phyloP scores from a whole-genome alignment of 2,888 invertebrate species.

The Chrysolina americana region DNA sequence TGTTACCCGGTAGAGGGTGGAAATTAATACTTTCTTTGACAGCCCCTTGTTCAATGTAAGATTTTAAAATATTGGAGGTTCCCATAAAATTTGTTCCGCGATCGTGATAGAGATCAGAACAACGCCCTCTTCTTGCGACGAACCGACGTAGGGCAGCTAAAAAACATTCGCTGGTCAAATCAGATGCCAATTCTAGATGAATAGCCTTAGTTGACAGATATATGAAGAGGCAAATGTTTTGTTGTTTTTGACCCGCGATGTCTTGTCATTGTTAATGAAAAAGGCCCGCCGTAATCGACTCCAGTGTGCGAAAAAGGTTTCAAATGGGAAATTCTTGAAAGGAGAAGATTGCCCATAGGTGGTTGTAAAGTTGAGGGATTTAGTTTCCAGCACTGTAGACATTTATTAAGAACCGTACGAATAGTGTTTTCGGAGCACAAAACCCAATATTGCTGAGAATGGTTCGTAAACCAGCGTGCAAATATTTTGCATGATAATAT shows the following conservation, averaged over 20 bases:
- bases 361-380: background rate
- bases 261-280: constrained; percentile 38
- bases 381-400: background rate
- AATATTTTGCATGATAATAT: background rate
- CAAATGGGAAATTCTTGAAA: too few species aligned
- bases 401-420: background rate
- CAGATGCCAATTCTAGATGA: constrained; percentile 53
- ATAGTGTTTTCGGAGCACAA: background rate
- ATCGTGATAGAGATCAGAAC: constrained; percentile 8
- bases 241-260: too few species aligned
- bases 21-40: background rate
- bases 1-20: too few species aligned
- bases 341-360: background rate
- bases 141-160: constrained; percentile 22
- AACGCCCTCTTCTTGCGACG: background rate
- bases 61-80: too few species aligned
- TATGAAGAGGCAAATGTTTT: too few species aligned
- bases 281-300: constrained; percentile 49
- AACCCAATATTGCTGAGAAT: background rate
- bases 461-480: background rate
- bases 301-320: constrained; percentile 43
- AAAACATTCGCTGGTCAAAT: constrained; percentile 53
- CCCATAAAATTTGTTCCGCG: constrained; percentile 7
- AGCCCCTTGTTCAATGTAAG: background rate
- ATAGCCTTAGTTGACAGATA: constrained; percentile 35